Evolutionary conservation across 2,797 vertebrate genomes (phyloP), one percentile per base, ranked within the genome.

Genomic region (Acanthopagrus latus): DNA sequence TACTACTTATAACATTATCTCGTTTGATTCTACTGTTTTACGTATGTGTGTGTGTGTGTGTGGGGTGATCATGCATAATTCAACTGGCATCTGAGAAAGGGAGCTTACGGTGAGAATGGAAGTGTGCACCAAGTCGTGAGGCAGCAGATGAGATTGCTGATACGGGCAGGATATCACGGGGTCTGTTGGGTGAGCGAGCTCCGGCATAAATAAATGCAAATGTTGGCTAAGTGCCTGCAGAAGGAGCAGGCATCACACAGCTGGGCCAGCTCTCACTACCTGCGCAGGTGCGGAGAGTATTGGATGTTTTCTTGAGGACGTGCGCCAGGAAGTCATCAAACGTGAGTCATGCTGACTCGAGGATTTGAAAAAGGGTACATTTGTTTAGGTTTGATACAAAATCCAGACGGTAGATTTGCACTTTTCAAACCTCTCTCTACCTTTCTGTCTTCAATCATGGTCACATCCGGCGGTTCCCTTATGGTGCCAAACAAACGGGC

Each of bases 171-270:
- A 83, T 74, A 76, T 75, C 76, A 80, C 3, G 6, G 64, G 71
- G 73, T 72, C 52, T 38, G 60, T 83, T 78, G 70, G 73, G 55
- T 65, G 79, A 83, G 73, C 5, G 21, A 81, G 64, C 71, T 48
- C 59, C 16, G 3, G 83, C 80, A 84, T 91, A 86, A 88, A 90
- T 89, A 52, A 82, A 91, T 87, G 81, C 66, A 84, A 84, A 88
- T 85, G 71, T 82, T 90, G 79, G 85, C 58, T 64, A 63, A 64
- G 78, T 76, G 76, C 84, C 81, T 55, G 33, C 21, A 71, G 69
- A 78, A n/a, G 55, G 50, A 81, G 69, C 63, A 68, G 68, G 50
- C 80, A 79, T 80, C 86, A 76, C 81, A 78, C 68, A 75, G 70
- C 70, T 52, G 57, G 59, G 58, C 55, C n/a, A 27, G 64, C 69